phyloP scores from a whole-genome alignment of 1,140 invertebrate genomes.

The Lethrus apterus region DNA sequence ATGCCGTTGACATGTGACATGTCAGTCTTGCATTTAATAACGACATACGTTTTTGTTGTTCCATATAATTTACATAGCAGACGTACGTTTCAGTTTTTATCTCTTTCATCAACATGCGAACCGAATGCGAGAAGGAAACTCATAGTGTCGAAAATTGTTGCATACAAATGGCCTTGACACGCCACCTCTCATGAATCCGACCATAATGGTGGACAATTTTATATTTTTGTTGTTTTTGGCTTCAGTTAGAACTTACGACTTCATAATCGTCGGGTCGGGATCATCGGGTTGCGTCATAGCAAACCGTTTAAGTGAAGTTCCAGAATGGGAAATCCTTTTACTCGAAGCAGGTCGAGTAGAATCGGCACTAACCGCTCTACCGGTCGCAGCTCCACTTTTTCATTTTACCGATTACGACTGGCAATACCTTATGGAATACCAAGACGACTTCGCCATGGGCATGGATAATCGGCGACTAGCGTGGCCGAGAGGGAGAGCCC shows the following conservation, averaged over 20 bases:
- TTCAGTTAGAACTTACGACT: slow-evolving; percentile 33
- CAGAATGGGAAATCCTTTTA: slow-evolving; percentile 61
- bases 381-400: slow-evolving; percentile 58
- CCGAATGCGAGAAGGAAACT: too few relatives aligned
- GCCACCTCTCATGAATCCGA: too few relatives aligned
- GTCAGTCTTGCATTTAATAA: too few relatives aligned
- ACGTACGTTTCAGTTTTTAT: too few relatives aligned
- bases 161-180: too few relatives aligned
- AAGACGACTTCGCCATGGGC: slow-evolving; percentile 50
- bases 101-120: too few relatives aligned
- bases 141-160: too few relatives aligned
- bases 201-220: too few relatives aligned
- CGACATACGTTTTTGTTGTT: too few relatives aligned
- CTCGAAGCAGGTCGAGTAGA: slow-evolving; percentile 60
- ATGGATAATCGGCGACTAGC: slow-evolving; percentile 45
- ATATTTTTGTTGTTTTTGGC: too few relatives aligned
- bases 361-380: slow-evolving; percentile 67
- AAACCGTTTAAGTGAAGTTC: slow-evolving; percentile 64
- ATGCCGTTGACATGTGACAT: too few relatives aligned
- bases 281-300: slow-evolving; percentile 52
- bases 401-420: slow-evolving; percentile 70
- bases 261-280: slow-evolving; percentile 38
- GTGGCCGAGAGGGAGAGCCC: slow-evolving; percentile 52
- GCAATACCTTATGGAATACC: slow-evolving; percentile 67
- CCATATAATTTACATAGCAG: too few relatives aligned